Conservation (phyloP, 2,797 vertebrate species). For the Ambastaia sidthimunki region DNA sequence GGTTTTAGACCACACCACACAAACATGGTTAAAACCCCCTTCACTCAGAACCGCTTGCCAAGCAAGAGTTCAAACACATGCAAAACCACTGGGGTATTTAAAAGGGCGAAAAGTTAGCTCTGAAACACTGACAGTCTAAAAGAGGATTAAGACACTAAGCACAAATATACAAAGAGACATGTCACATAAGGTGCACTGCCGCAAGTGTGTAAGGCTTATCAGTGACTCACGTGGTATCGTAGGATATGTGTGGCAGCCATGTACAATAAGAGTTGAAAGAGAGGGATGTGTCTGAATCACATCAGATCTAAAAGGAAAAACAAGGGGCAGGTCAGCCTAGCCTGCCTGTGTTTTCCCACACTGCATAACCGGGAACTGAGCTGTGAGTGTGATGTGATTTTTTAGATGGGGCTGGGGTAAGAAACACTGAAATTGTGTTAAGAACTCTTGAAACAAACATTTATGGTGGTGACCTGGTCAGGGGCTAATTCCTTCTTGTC, state of each 20-base stretch:
- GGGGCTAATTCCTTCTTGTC: not conserved
- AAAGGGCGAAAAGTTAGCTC: constrained; percentile 61
- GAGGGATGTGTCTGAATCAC: constrained; percentile 57
- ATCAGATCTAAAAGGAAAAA: constrained; percentile 62
- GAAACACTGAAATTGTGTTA: constrained; percentile 48
- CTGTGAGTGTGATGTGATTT: constrained; percentile 65
- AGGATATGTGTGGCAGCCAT: not conserved
- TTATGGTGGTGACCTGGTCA: constrained; percentile 31
- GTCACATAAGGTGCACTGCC: not conserved
- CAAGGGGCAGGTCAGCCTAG: constrained; percentile 54
- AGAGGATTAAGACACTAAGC: constrained; percentile 29
- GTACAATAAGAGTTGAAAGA: constrained; percentile 45
- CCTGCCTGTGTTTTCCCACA: constrained; percentile 64
- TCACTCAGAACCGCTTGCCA: constrained; percentile 69
- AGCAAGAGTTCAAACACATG: constrained; percentile 72
- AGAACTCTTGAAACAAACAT: constrained; percentile 36
- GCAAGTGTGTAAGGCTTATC: not conserved
- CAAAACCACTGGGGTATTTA: constrained; percentile 73
- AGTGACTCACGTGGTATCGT: not conserved
- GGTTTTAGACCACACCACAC: constrained; percentile 72
- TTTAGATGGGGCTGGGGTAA: constrained; percentile 51
- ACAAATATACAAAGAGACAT: constrained; percentile 1
- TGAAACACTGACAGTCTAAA: constrained; percentile 13
- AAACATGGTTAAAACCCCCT: constrained; percentile 75
- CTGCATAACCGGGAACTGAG: constrained; percentile 45